Base-by-base conservation (phyloP, 92 coral and sea anemone species). In the Porites divaricata region DNA sequence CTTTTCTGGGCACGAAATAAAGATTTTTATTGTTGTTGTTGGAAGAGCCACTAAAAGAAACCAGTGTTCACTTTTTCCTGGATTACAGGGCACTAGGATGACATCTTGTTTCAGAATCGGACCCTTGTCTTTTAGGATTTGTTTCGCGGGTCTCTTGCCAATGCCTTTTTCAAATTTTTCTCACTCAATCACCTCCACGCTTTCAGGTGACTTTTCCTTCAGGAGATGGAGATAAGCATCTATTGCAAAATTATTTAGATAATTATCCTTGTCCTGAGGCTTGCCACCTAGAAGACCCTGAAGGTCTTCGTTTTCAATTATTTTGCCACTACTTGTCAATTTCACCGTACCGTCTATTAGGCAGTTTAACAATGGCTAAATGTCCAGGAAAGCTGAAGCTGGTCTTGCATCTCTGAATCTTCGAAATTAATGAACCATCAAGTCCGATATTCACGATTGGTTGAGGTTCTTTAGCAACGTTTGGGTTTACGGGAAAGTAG, bases 31-130 rank as follows among this genome's bases (percentile, higher is more conserved):
- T n/a, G n/a, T n/a, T n/a, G n/a, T n/a, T n/a, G n/a, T n/a, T n/a
- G n/a, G 82, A 21, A 62, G 20, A 24, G 54, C 71, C 10, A 87
- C 78, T 67, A 81, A 51, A 19, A 86, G 86, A 76, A 83, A 70
- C 93, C 93, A 90, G 56, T 86, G 88, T 68, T 72, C 63, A 67
- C 86, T 86, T n/a, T 23, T 4, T 14, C 85, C 81, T 50, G 83
- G 87, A 48, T 90, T 90, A 41, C 68, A 62, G 19, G 93, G 93
- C 13, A 90, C 88, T 13, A 83, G 53, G 79, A 86, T 13, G 25
- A 83, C 78, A 14, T 86, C 76, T 73, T 90, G 89, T 64, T 83
- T 70, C 77, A 90, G 72, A 2, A 90, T 65, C 13, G 90, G 72
- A 71, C 79, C 88, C 26, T 86, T 86, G 51, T 68, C 72, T 68